These are phyloP conservation scores for Morone saxatilis DNA, from an alignment of 2,113 vertebrate species.

Conservation along the genomic window DNA sequence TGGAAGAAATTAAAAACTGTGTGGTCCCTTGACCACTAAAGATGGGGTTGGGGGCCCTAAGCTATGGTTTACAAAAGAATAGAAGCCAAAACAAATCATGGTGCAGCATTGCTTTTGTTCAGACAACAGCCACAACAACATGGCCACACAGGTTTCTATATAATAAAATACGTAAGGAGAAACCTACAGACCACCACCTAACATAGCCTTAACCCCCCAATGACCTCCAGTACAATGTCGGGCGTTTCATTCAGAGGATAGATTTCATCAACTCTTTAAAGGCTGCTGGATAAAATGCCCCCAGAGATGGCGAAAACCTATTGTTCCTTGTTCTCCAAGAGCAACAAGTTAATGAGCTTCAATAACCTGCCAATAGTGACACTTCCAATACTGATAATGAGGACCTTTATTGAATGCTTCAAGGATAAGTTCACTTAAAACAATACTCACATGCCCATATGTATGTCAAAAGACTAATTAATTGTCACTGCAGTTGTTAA, in stretches of 20 bases:
- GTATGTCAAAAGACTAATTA: not conserved
- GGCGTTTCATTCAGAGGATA: not conserved
- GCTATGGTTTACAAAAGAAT: not conserved
- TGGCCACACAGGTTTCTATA: conserved; percentile 22
- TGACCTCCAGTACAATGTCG: not conserved
- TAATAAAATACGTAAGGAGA: not conserved
- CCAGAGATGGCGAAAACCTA: not conserved
- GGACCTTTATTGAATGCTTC: not conserved
- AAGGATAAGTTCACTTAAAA: not conserved
- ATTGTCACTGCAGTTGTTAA: not conserved
- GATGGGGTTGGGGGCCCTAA: not conserved
- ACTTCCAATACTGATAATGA: too few species aligned
- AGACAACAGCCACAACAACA: not conserved
- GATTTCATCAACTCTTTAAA: not conserved
- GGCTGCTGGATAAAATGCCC: not conserved
- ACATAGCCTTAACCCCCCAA: not conserved
- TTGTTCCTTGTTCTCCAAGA: not conserved
- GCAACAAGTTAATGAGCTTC: not conserved
- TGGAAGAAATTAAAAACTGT: conserved; percentile 29
- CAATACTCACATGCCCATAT: not conserved
- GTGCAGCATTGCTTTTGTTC: not conserved
- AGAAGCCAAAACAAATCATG: not conserved
- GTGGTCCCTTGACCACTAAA: conserved; percentile 48
- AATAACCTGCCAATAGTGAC: not conserved
- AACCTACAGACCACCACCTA: not conserved